These are phyloP conservation scores for Merops nubicus DNA, from an alignment of 2,113 vertebrate genomes.

Conservation along the genomic window DNA sequence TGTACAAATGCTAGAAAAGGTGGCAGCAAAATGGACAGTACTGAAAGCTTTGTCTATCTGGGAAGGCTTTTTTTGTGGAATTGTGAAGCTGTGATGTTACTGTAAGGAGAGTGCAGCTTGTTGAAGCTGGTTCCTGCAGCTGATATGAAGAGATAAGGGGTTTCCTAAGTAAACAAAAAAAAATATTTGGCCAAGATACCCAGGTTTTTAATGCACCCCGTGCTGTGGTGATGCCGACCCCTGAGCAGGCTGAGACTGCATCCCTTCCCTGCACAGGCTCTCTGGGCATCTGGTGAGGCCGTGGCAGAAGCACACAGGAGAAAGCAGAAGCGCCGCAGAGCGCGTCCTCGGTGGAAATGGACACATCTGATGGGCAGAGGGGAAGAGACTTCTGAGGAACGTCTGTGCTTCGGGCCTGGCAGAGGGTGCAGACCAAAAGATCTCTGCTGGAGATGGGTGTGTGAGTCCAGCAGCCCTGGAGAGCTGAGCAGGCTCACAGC, in stretches of 20 bases:
- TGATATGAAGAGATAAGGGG: not conserved
- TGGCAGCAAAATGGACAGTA: slow-evolving; percentile 8
- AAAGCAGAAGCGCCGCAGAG: slow-evolving; percentile 4
- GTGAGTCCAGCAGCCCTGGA: not conserved
- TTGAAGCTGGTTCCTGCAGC: slow-evolving; percentile 13
- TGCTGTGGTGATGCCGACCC: not conserved
- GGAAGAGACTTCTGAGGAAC: slow-evolving; percentile 13
- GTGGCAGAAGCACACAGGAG: not conserved
- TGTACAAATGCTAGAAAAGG: not conserved
- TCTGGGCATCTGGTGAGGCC: not conserved
- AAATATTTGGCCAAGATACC: not conserved
- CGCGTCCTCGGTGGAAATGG: not conserved
- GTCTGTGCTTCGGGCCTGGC: not conserved
- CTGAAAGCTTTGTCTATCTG: not conserved
- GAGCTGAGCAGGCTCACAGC: not conserved
- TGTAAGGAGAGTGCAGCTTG: slow-evolving; percentile 3
- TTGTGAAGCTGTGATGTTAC: not conserved
- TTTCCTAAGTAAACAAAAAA: not conserved
- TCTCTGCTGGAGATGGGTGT: not conserved
- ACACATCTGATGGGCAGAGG: not conserved
- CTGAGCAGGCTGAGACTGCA: not conserved
- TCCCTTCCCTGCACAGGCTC: not conserved
- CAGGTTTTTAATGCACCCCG: not conserved
- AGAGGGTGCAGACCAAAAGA: not conserved
- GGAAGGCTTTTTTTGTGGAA: not conserved